These are phyloP conservation scores for Spodoptera litura DNA, from an alignment of 1,140 invertebrate species.

Conservation along the genomic window DNA sequence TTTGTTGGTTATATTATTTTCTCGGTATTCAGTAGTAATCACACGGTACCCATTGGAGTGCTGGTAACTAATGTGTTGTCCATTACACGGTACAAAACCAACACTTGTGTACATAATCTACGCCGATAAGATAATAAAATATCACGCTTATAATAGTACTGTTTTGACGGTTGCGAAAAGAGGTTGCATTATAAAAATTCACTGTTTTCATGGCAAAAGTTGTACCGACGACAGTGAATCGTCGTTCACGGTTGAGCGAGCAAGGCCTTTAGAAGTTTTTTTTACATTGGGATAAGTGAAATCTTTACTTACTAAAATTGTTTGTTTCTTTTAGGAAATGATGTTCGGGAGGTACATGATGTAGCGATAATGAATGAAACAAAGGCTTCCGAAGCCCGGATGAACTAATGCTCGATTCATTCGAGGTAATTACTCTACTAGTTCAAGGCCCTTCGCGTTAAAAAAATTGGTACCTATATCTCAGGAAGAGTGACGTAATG, in stretches of 20 bases:
- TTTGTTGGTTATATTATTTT: constrained; percentile 55
- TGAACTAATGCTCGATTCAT: constrained; percentile 40
- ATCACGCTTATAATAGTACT: constrained; percentile 56
- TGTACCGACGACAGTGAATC: constrained; percentile 39
- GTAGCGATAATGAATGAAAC: constrained; percentile 2
- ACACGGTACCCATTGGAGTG: constrained; percentile 64
- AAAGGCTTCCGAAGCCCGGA: constrained; percentile 36
- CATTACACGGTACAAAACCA: constrained; percentile 73
- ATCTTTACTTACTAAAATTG: constrained; percentile 73
- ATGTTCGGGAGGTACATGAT: constrained; percentile 30
- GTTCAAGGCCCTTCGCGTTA: constrained; percentile 27
- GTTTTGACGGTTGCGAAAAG: constrained; percentile 49
- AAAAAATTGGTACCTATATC: constrained; percentile 19
- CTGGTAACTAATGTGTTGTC: constrained; percentile 73
- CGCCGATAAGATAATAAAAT: constrained; percentile 77
- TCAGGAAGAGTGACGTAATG: constrained; percentile 36
- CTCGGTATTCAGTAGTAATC: constrained; percentile 52
- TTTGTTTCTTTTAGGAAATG: constrained; percentile 41
- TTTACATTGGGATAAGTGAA: constrained; percentile 52
- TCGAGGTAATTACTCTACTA: constrained; percentile 7
- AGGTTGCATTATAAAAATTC: constrained; percentile 51
- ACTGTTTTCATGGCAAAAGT: constrained; percentile 48
- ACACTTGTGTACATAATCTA: constrained; percentile 84
- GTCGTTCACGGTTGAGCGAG: constrained; percentile 43
- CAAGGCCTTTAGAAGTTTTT: constrained; percentile 53